A percentile compares a stretch with the other conserved stretches of the same genome.
Conservation (phyloP, 2,113 vertebrate species). For the Aramus guarauna region DNA sequence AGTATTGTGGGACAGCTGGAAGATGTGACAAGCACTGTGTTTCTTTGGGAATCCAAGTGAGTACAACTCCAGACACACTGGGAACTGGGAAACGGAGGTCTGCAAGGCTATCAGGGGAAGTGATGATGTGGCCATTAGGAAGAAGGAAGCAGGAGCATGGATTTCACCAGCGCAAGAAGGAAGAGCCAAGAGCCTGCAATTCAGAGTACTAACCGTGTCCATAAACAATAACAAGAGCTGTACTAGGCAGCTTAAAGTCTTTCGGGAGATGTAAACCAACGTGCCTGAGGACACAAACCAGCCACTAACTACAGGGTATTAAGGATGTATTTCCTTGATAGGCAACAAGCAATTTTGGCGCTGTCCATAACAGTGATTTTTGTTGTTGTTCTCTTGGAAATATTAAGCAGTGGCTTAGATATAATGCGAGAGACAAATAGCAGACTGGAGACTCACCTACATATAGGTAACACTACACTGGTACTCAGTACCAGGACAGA, state of each 20-base stretch:
- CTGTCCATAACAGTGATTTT: background rate
- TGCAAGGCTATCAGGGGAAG: background rate
- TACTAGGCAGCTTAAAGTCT: background rate
- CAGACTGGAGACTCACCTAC: background rate
- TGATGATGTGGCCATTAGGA: background rate
- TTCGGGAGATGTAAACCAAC: background rate
- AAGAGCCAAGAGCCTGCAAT: background rate
- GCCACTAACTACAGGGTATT: background rate
- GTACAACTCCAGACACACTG: accelerated
- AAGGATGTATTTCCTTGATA: background rate
- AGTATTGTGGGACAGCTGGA: background rate
- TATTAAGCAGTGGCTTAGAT: background rate
- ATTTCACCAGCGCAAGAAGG: background rate
- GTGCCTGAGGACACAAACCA: background rate
- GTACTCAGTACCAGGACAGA: background rate
- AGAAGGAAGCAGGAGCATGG: background rate
- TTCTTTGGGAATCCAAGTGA: background rate
- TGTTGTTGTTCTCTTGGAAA: background rate
- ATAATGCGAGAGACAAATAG: accelerated
- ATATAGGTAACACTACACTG: accelerated
- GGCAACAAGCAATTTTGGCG: background rate
- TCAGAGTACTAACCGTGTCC: background rate
- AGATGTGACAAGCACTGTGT: background rate
- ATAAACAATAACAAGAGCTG: background rate
- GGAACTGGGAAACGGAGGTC: background rate